phyloP scores from a whole-genome alignment of 2,888 invertebrate genomes.

The Leptothorax acervorum region DNA sequence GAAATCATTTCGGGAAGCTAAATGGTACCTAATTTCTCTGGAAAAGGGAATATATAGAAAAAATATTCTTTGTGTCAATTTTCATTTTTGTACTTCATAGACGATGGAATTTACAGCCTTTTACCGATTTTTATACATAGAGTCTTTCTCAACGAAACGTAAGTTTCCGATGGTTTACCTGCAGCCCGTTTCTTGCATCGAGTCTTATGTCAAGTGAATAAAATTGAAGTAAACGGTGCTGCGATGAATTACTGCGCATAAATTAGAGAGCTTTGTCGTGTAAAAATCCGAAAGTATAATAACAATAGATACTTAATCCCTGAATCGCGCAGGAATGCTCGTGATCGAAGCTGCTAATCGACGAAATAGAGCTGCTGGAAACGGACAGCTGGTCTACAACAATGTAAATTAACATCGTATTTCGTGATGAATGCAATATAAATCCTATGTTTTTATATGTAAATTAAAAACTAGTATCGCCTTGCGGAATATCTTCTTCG shows the following conservation, averaged over 20 bases:
- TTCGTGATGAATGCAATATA: constrained; percentile 34
- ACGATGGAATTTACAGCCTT: neutral
- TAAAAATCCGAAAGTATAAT: neutral
- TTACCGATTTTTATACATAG: neutral
- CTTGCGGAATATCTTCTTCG: constrained; percentile 77
- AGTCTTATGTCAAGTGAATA: neutral
- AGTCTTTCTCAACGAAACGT: neutral
- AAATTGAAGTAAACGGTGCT: constrained; percentile 26
- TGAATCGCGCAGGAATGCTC: constrained; percentile 37
- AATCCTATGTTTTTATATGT: constrained; percentile 57
- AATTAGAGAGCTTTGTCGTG: neutral
- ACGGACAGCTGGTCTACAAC: neutral
- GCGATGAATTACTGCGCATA: neutral
- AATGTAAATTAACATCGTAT: constrained; percentile 18
- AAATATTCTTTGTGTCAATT: neutral
- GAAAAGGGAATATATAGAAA: neutral
- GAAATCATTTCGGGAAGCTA: neutral
- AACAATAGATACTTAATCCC: constrained; percentile 20
- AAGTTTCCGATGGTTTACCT: constrained; percentile 1
- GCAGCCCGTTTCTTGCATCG: neutral
- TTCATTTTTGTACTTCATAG: neutral
- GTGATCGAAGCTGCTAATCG: constrained; percentile 35
- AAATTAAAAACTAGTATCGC: constrained; percentile 79
- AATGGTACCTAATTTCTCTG: neutral
- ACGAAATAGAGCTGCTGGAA: constrained; percentile 2